Conservation (phyloP, 2,797 vertebrate genomes). For the Chelon auratus region DNA sequence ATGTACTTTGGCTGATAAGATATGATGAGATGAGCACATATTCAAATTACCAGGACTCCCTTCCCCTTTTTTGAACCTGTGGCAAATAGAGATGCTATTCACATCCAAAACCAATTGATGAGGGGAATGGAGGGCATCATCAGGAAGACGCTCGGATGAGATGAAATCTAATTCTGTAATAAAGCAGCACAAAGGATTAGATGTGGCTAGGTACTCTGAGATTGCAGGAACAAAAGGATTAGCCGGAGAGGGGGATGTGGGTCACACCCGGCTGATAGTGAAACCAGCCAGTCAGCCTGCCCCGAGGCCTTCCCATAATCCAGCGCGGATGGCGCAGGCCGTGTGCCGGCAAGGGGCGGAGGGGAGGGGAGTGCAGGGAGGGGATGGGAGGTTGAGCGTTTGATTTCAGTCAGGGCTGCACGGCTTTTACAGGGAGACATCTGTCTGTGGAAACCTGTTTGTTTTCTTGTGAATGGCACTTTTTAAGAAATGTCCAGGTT, state of each 20-base stretch:
- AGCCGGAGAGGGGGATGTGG: conserved; percentile 75
- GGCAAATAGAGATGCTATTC: conserved; percentile 34
- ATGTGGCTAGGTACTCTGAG: conserved; percentile 70
- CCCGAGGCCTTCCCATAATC: conserved; percentile 69
- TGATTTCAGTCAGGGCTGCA: conserved; percentile 32
- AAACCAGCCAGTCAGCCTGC: conserved; percentile 72
- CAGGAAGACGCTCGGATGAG: conserved; percentile 50
- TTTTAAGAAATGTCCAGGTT: conserved; percentile 3
- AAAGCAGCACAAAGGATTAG: conserved; percentile 78
- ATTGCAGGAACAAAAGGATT: conserved; percentile 83
- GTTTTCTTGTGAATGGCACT: conserved; percentile 26
- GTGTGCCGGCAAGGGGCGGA: conserved; percentile 15
- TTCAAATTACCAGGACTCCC: conserved; percentile 22
- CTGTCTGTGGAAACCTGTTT: conserved; percentile 18
- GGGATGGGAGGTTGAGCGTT: conserved; percentile 24
- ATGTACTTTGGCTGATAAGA: conserved; percentile 17
- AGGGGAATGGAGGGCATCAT: conserved; percentile 56
- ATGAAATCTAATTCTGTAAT: conserved; percentile 71
- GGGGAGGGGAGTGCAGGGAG: too few relatives aligned
- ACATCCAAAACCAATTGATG: conserved; percentile 39
- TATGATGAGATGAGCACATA: conserved; percentile 4
- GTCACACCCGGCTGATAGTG: conserved; percentile 75
- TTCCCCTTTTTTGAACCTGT: conserved; percentile 8
- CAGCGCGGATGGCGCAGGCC: conserved; percentile 31
- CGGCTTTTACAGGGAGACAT: conserved; percentile 41